These are phyloP conservation scores for Lytechinus variegatus DNA, from an alignment of 35 echinoderm and acorn worm genomes.

Conservation along the genomic window DNA sequence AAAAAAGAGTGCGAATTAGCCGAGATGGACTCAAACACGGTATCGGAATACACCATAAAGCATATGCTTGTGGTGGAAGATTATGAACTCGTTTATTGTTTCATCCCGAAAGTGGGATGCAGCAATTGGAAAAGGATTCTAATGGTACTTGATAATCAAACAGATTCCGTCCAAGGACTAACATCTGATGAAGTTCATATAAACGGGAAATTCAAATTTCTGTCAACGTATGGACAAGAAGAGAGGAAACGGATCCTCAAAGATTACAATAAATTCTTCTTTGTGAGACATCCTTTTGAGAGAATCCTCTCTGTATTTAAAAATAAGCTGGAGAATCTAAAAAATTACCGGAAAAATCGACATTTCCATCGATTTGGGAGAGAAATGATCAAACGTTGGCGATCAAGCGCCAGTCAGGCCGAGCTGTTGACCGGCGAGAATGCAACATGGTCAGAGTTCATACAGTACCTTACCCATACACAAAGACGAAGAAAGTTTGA, in stretches of 20 bases:
- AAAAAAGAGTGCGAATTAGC: not conserved
- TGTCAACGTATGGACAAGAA: constrained; percentile 33
- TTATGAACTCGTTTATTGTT: constrained; percentile 78
- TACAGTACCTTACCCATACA: constrained; percentile 74
- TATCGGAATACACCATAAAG: constrained; percentile 63
- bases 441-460: constrained; percentile 83
- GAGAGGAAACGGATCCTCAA: constrained; percentile 60
- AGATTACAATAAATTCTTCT: constrained; percentile 85
- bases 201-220: constrained; percentile 70
- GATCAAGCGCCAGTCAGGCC: constrained; percentile 58
- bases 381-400: constrained; percentile 80
- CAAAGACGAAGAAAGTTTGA: constrained; percentile 67
- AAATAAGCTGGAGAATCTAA: constrained; percentile 79
- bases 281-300: constrained; percentile 85
- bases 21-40: not conserved
- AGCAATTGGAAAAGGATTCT: constrained; percentile 96
- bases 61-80: constrained; percentile 78
- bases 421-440: constrained; percentile 72
- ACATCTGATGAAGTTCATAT: constrained; percentile 90
- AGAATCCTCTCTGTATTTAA: constrained; percentile 83
- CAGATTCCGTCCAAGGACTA: constrained; percentile 61
- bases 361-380: constrained; percentile 80
- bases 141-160: constrained; percentile 78
- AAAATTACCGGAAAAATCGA: constrained; percentile 65
- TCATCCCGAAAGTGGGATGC: constrained; percentile 85